Base-by-base conservation (phyloP, 2,888 invertebrate species). In the Eristalis pertinax region DNA sequence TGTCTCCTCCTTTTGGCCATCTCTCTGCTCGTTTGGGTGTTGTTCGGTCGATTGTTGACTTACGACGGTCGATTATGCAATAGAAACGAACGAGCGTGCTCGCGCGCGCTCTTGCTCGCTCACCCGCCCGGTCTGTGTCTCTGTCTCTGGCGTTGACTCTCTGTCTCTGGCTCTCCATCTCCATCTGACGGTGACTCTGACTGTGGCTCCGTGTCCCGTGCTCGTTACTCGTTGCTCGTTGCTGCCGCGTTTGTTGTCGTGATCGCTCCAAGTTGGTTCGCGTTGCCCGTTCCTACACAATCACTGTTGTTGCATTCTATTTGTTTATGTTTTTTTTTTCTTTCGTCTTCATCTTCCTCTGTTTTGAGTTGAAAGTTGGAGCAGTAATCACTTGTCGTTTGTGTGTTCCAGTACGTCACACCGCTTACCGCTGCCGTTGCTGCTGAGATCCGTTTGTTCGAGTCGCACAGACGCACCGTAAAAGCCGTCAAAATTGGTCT, bases 401-500 rank as follows among this genome's bases (percentile, higher is more conserved):
- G 70, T 80, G 80, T 80, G 67, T 87, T 87, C 5, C 86, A 82
- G 83, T 80, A 64, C 38, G 75, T n/a, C 62, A 62, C 10, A 24
- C 13, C 19, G 38, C 38, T 13, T 38, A 38, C 38, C 38, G 38
- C 38, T 38, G 38, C 50, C 50, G 50, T 50, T 50, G 50, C 50
- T 50, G 50, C 50, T 50, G 60, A 79, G 67, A 50, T 64, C 65
- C 26, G 65, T 41, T 74, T 67, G 69, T 81, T 83, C 50, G 64
- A 43, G 26, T 70, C 56, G 69, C 43, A 74, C 67, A 83, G 83
- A 73, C 87, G 75, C 41, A 69, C 76, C n/a, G 77, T 70, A 89
- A 89, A 91, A 91, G 89, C 90, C 91, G 92, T 90, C 93, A 93
- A 93, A 93, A 93, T 93, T 92, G 93, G 93, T 91, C 91, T 92